Evolutionary conservation across 53 echinoderm and acorn worm genomes (phyloP), one percentile per base, ranked within the genome.

Genomic region (Actinopyga echinites): DNA sequence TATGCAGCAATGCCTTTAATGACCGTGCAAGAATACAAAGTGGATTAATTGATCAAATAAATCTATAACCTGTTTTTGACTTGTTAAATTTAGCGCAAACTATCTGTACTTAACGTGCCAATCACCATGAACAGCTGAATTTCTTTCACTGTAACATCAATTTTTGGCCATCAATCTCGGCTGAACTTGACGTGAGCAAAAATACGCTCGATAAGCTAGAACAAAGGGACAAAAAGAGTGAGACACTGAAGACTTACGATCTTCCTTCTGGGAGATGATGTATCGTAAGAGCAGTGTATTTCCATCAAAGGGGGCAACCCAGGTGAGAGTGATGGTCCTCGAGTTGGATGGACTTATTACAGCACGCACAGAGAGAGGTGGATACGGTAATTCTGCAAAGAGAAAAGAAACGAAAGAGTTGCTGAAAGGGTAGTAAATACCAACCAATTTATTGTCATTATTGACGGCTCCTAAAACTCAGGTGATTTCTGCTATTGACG

Each of bases 241-340:
- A 49, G 17, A 73, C 3, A 5, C 21, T 13, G 26, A 55, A 55
- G 77, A 77, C 91, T 88, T 86, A 97, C 97, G 88, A 66, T 97
- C 92, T 83, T 97, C 97, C 55, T 94, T 94, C 69, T 92, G 93
- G 30, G 92, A 88, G 22, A 97, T 86, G 84, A 95, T 94, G 87
- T 92, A 97, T 56, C 97, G 83, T 59, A 92, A n/a, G 32, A 97
- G 89, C 1, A 92, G 91, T 17, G 92, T 88, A 65, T 94, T 94
- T 9, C 97, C 97, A 84, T 97, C 82, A 82, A 94, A 97, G 12
- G 86, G 73, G 10, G 90, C 84, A 31, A 90, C 63, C 97, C 97
- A 97, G 49, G 71, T 90, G 42, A 97, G 75, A 33, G 67, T 44
- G 55, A 97, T 94, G 35, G 94, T 95, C 36, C 97, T 92, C 5